phyloP scores from a whole-genome alignment of 2,797 vertebrate genomes.

The Discoglossus pictus region DNA sequence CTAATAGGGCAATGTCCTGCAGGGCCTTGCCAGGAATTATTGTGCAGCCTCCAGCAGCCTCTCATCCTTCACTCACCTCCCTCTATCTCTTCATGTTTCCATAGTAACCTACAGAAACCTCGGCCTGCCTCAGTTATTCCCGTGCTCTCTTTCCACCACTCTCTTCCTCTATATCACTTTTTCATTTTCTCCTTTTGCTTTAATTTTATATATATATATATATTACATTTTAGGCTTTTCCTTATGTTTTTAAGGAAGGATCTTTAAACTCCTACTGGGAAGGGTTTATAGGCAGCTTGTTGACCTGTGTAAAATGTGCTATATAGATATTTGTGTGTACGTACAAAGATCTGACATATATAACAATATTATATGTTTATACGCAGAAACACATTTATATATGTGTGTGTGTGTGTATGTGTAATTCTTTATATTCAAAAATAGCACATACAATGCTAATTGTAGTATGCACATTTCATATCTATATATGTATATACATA shows the following conservation, averaged over 20 bases:
- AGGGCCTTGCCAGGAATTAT: no score
- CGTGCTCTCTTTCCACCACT: conserved; percentile 36
- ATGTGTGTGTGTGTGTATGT: no score
- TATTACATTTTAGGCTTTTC: conserved; percentile 16
- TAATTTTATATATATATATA: conserved; percentile 45
- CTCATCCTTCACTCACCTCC: conserved; percentile 65
- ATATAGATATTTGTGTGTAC: no score
- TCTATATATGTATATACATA: conserved; percentile 2
- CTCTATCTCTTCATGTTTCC: conserved; percentile 66
- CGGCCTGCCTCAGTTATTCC: conserved; percentile 58
- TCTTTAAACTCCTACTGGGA: conserved; percentile 8
- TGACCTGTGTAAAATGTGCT: conserved; percentile 23
- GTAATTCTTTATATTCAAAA: no score
- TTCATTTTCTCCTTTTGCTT: conserved; percentile 38
- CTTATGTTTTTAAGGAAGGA: conserved; percentile 19
- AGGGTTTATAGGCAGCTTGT: conserved; percentile 12
- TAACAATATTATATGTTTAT: no score
- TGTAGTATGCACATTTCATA: no score
- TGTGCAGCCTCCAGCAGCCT: conserved; percentile 44
- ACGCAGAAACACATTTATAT: no score
- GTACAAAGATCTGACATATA: no score
- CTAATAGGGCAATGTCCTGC: no score
- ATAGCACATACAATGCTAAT: no score
- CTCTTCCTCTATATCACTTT: conserved; percentile 34
- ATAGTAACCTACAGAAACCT: conserved; percentile 73